Evolutionary conservation across 2,797 vertebrate species (phyloP).

Genomic region (Etheostoma nigrum): DNA sequence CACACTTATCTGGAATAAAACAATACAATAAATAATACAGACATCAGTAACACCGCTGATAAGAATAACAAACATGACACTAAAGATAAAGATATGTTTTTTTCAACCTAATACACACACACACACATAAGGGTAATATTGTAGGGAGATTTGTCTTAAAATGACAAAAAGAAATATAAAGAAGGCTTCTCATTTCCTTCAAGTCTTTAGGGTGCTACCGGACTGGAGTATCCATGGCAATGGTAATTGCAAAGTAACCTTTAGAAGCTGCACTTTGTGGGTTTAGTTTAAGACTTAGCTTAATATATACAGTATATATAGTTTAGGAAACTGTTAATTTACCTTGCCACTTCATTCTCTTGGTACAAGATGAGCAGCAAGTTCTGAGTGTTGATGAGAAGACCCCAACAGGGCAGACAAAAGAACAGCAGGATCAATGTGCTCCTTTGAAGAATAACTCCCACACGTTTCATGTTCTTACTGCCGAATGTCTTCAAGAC

Average conservation of each 20-base stretch:
- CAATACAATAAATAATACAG: not conserved
- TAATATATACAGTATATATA: too few relatives aligned
- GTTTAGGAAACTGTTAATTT: slow-evolving; percentile 39
- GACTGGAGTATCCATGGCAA: too few relatives aligned
- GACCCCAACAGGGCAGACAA: slow-evolving; percentile 92
- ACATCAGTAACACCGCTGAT: not conserved
- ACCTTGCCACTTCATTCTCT: slow-evolving; percentile 90
- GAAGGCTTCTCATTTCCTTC: too few relatives aligned
- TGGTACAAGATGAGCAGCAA: slow-evolving; percentile 87
- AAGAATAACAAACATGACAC: not conserved
- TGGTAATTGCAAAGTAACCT: too few relatives aligned
- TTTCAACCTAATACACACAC: not conserved
- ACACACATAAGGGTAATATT: too few relatives aligned
- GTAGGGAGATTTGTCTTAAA: too few relatives aligned
- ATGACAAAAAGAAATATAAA: too few relatives aligned
- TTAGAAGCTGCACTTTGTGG: too few relatives aligned
- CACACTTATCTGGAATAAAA: not conserved
- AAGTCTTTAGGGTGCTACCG: too few relatives aligned
- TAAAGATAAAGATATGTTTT: slow-evolving; percentile 20
- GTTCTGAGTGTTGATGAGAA: slow-evolving; percentile 90
- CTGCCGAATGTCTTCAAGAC: slow-evolving; percentile 87
- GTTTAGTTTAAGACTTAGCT: too few relatives aligned
- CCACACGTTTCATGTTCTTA: slow-evolving; percentile 90
- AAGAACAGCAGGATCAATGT: slow-evolving; percentile 88
- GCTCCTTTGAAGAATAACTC: slow-evolving; percentile 90